Conservation (phyloP, 2,113 vertebrate genomes). For the Mesocricetus auratus region DNA sequence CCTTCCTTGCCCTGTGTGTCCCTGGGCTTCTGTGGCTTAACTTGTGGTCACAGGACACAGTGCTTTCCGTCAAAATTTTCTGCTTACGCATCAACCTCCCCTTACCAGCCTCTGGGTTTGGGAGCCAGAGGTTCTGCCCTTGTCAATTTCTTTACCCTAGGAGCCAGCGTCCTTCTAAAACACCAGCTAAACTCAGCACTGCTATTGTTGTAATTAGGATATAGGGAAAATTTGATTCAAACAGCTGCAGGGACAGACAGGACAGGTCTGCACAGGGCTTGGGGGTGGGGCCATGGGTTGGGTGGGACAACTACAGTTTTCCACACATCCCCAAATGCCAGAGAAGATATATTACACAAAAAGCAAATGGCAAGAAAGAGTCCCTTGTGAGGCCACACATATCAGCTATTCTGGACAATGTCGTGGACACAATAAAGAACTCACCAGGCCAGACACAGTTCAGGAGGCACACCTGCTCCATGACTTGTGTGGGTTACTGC, state of each 20-base stretch:
- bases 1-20: neutral
- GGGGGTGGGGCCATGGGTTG: neutral
- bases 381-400: neutral
- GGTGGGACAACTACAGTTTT: neutral
- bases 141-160: neutral
- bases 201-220: neutral
- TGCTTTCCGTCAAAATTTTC: neutral
- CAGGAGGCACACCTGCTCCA: neutral
- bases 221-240: conserved; percentile 30
- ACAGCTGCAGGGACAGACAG: conserved; percentile 39
- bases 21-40: neutral
- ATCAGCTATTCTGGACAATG: neutral
- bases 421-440: neutral
- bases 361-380: neutral
- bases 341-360: neutral
- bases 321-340: conserved; percentile 4
- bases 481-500: neutral
- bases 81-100: neutral
- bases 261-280: neutral
- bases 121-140: neutral
- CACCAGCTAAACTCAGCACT: neutral
- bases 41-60: neutral
- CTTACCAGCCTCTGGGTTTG: neutral
- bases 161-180: neutral
- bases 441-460: neutral